Evolutionary conservation across 1,140 invertebrate genomes (phyloP).

Genomic region (Chrysomallon squamiferum): DNA sequence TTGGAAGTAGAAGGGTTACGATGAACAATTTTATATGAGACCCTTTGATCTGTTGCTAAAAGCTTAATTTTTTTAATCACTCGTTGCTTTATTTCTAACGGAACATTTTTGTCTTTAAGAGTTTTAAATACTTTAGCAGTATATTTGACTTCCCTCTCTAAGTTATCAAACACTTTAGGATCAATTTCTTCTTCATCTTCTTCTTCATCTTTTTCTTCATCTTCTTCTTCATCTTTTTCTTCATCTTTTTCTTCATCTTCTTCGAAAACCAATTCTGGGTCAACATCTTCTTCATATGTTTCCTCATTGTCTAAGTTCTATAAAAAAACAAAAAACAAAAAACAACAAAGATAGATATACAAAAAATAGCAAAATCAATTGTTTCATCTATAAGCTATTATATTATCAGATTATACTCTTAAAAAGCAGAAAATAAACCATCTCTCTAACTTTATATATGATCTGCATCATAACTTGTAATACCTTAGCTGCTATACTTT

Average conservation of each 20-base stretch:
- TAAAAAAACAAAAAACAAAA: slow-evolving; percentile 1
- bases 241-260: slow-evolving; percentile 19
- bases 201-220: slow-evolving; percentile 18
- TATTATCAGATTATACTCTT: not conserved
- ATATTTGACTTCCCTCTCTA: slow-evolving; percentile 58
- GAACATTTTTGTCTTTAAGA: slow-evolving; percentile 39
- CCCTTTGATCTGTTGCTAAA: slow-evolving; percentile 50
- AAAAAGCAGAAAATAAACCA: not conserved
- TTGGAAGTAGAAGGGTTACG: slow-evolving; percentile 36
- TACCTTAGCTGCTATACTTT: not conserved
- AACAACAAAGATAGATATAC: not conserved
- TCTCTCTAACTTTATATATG: too few species aligned
- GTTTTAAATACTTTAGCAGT: slow-evolving; percentile 51
- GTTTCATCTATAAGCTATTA: not conserved
- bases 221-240: slow-evolving; percentile 10
- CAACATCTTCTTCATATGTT: slow-evolving; percentile 6
- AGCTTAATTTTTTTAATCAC: slow-evolving; percentile 41
- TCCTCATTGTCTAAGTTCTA: slow-evolving; percentile 11
- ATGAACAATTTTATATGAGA: slow-evolving; percentile 24
- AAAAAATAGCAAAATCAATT: not conserved
- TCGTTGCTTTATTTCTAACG: slow-evolving; percentile 32
- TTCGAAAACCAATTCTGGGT: not conserved
- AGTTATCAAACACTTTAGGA: slow-evolving; percentile 41
- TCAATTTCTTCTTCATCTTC: slow-evolving; percentile 22
- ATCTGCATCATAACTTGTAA: slow-evolving; percentile 26